Base-by-base conservation (phyloP, 1,140 invertebrate species). In the Brachionus plicatilis region DNA sequence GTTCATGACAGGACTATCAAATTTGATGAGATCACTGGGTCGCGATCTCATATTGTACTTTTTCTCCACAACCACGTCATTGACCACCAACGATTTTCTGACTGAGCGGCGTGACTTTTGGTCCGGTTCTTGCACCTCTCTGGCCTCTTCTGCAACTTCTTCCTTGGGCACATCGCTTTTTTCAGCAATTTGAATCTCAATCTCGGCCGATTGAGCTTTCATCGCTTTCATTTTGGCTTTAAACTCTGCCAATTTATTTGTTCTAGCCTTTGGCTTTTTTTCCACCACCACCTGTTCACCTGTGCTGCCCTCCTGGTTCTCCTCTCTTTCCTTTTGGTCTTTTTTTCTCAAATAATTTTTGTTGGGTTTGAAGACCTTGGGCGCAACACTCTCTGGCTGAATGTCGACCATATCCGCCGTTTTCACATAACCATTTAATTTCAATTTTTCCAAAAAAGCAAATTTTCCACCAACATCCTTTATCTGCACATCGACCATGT, bases 11-110 rank as follows among this genome's bases (percentile, higher is more conserved):
- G 79, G 79, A 45, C 79, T 82, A 17, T 82, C 79, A 27, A 82
- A 82, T 47, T 82, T 82, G 3, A 82, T 82, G 7, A 82, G 37
- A 82, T 82, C 79, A 43, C 79, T 82, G 6, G 79, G 79, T 29
- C 79, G 20, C 53, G 79, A 82, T 60, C 79, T 60, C 12, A 82
- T 47, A 82, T 82, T 82, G 29, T 66, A 82, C 27, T 68, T 82
- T 41, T 60, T 82, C 24, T 41, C 43, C 12, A 65, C 79, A 7
- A 29, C 2, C n/a, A 8, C n/a, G 12, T 82, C 65, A 14, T 20
- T 43, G 3, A 20, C 11, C 11, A 43, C 37, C n/a, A 82, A 2
- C 33, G 53, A 65, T 65, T 45, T 20, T 33, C 53, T 43, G 8
- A 20, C n/a, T 27, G 53, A 82, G 9, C 79, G 50, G 24, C 79